Evolutionary conservation across 2,888 invertebrate species (phyloP), one percentile per base, ranked within the genome.

Genomic region (Melanotus villosus): DNA sequence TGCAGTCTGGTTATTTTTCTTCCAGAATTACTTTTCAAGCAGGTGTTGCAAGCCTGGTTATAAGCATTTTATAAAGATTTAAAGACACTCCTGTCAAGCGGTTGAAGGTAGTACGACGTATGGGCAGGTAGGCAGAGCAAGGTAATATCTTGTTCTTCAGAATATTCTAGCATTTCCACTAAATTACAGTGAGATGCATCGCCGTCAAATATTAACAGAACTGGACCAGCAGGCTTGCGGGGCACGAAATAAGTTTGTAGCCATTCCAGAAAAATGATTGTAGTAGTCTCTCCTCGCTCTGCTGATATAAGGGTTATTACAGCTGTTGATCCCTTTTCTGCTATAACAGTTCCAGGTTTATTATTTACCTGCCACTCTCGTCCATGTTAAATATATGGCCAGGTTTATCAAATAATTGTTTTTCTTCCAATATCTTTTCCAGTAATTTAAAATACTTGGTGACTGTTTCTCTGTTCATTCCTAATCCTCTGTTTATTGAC

Each of bases 271-370:
- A 43, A 59, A n/a, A 82, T 76, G 1, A 83, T 64, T 1, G 80
- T 75, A 14, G 80, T 74, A 1, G 79, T 83, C 72, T 82, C 79
- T 6, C 80, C 80, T 54, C 76, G 78, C 74, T 80, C 77, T 10
- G 68, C 67, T 10, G 78, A 76, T 59, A 78, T 78, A 14, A 80
- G 43, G 4, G 59, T 67, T 41, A 60, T 36, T 56, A 79, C 76
- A 50, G 66, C 67, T 74, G 76, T 78, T n/a, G 74, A 65, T 32
- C 78, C 76, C 62, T 77, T 78, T 64, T 58, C 60, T 7, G 77
- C 76, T 30, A 77, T 38, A 34, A 78, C 76, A 71, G 80, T 77
- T 2, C 79, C 78, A 34, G 82, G 77, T 70, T 78, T 80, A 71
- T 83, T 82, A 21, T 84, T 84, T 2, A 82, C 73, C 62, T 82